phyloP scores from a whole-genome alignment of 2,888 invertebrate genomes.

The Lottia gigantea region DNA sequence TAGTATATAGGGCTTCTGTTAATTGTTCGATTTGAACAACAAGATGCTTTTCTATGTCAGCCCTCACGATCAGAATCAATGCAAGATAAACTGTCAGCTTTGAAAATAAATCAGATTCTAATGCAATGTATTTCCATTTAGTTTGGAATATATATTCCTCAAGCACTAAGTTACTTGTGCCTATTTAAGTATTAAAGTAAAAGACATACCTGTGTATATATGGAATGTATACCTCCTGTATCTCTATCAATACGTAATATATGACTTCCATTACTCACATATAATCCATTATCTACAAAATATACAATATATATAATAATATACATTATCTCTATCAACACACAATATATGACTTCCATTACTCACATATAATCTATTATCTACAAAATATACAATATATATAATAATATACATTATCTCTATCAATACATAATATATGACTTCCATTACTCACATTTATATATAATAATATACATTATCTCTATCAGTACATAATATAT shows the following conservation, averaged over 20 bases:
- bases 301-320: conserved; percentile 25
- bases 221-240: conserved; percentile 19
- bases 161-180: too few relatives aligned
- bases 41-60: too few relatives aligned
- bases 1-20: too few relatives aligned
- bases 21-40: too few relatives aligned
- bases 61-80: too few relatives aligned
- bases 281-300: conserved; percentile 27
- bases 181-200: neutral
- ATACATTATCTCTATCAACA: conserved; percentile 21
- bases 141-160: too few relatives aligned
- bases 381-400: conserved; percentile 25
- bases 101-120: too few relatives aligned
- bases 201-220: conserved; percentile 30
- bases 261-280: conserved; percentile 35
- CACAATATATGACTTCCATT: conserved; percentile 34
- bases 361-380: conserved; percentile 29
- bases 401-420: conserved; percentile 18
- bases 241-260: conserved; percentile 29
- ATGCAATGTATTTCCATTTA: too few relatives aligned
- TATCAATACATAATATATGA: conserved; percentile 28
- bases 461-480: conserved; percentile 3
- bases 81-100: too few relatives aligned
- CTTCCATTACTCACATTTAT: conserved; percentile 23
- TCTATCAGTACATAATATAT: conserved; percentile 28